Percentiles rank a stretch among this genome's conserved stretches.
Evolutionary conservation across 2,797 vertebrate species (phyloP).

Genomic region (Mormyrus proboscirostris): DNA sequence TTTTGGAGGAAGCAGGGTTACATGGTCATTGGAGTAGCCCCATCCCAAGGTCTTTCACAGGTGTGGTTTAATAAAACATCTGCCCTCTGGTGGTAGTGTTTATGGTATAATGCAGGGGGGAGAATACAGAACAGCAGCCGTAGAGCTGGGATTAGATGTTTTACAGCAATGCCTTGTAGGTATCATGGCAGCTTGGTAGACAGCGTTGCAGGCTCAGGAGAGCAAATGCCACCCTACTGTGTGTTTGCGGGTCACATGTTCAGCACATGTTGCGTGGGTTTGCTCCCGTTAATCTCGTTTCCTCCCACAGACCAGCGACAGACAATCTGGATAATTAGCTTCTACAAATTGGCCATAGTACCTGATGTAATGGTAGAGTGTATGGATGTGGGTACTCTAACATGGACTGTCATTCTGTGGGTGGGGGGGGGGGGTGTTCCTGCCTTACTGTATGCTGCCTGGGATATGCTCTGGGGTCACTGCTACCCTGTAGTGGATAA

Average conservation of each 20-base stretch:
- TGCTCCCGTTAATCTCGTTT: neutral
- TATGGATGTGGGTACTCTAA: neutral
- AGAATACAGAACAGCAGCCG: neutral
- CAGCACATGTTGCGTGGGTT: neutral
- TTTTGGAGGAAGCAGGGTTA: neutral
- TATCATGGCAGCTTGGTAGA: neutral
- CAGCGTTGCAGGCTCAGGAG: neutral
- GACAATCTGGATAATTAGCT: neutral
- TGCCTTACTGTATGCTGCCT: neutral
- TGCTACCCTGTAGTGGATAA: neutral
- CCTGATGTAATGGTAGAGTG: neutral
- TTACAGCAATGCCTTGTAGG: neutral
- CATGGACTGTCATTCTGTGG: neutral
- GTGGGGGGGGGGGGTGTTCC: neutral
- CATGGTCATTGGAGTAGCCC: neutral
- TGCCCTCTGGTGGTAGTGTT: neutral
- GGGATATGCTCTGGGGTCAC: neutral
- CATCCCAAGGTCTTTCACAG: neutral
- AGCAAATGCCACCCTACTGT: neutral
- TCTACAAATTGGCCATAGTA: neutral
- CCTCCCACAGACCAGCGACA: neutral
- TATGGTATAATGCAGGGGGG: neutral
- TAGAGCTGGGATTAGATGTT: neutral
- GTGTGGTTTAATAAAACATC: neutral
- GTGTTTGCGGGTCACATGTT: neutral